Conservation (phyloP, 2,888 invertebrate genomes). For the Napeogenes inachia region DNA sequence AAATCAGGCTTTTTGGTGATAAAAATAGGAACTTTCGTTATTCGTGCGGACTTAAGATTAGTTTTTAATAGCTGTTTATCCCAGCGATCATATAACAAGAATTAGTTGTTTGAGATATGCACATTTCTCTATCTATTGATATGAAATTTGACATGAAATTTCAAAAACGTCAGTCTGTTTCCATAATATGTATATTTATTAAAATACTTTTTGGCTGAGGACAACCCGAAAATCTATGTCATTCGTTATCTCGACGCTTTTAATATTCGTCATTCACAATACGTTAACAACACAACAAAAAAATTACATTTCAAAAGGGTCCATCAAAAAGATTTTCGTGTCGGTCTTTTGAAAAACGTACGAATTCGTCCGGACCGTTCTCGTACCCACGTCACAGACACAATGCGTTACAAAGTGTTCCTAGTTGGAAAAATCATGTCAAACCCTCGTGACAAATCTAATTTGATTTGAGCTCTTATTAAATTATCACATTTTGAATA, state of each 20-base stretch:
- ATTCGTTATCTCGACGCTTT: conserved; percentile 8
- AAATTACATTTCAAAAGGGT: conserved; percentile 56
- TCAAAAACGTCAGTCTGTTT: too few relatives aligned
- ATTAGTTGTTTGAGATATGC: too few relatives aligned
- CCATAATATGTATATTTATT: too few relatives aligned
- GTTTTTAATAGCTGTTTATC: too few relatives aligned
- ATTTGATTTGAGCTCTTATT: conserved; percentile 40
- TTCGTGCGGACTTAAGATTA: too few relatives aligned
- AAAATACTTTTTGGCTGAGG: too few relatives aligned
- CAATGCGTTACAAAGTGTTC: conserved; percentile 60
- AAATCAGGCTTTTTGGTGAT: too few relatives aligned
- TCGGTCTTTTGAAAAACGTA: conserved; percentile 63
- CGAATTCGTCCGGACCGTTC: conserved; percentile 50
- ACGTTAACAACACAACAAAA: conserved; percentile 44
- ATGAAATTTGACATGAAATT: too few relatives aligned
- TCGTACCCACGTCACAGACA: conserved; percentile 66
- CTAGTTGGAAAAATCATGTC: conserved; percentile 54
- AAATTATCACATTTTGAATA: conserved; percentile 1
- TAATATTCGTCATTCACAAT: conserved; percentile 32
- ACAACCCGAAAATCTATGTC: too few relatives aligned
- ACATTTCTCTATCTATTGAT: too few relatives aligned
- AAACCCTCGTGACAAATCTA: conserved; percentile 58
- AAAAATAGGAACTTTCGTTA: too few relatives aligned
- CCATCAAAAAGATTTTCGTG: conserved; percentile 64
- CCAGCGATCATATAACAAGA: too few relatives aligned